phyloP scores from a whole-genome alignment of 2,797 vertebrate species.

The Moxostoma hubbsi region DNA sequence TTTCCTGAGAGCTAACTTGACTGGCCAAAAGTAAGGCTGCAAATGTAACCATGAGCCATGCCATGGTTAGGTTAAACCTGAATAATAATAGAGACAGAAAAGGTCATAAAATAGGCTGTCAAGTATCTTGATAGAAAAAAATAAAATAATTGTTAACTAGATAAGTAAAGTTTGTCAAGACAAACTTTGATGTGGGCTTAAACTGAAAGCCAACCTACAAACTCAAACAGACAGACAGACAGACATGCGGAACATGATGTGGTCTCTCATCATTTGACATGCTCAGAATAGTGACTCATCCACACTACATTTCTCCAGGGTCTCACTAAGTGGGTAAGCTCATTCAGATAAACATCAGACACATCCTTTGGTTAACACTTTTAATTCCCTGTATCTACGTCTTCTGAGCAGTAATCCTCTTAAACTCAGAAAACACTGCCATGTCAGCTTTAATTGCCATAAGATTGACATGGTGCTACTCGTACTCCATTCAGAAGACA shows the following conservation, averaged over 20 bases:
- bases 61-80: conserved; percentile 69
- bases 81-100: conserved; percentile 19
- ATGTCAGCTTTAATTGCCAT: conserved; percentile 68
- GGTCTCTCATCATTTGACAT: too few species aligned
- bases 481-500: conserved; percentile 43
- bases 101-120: background rate
- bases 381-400: conserved; percentile 28
- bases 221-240: too few species aligned
- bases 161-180: too few species aligned
- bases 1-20: conserved; percentile 74
- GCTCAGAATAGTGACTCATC: background rate
- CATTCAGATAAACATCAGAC: conserved; percentile 24
- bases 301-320: conserved; percentile 38
- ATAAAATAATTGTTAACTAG: too few species aligned
- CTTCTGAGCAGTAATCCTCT: conserved; percentile 43
- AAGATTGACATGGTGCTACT: conserved; percentile 41
- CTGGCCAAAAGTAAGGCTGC: conserved; percentile 73
- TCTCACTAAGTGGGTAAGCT: conserved; percentile 26
- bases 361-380: conserved; percentile 12
- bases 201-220: too few species aligned
- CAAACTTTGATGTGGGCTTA: too few species aligned
- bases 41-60: conserved; percentile 69
- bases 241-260: too few species aligned
- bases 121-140: background rate
- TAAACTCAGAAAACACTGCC: conserved; percentile 52